These are phyloP conservation scores for Muntiacus reevesi DNA, from an alignment of 2,113 vertebrate genomes.

Conservation along the genomic window DNA sequence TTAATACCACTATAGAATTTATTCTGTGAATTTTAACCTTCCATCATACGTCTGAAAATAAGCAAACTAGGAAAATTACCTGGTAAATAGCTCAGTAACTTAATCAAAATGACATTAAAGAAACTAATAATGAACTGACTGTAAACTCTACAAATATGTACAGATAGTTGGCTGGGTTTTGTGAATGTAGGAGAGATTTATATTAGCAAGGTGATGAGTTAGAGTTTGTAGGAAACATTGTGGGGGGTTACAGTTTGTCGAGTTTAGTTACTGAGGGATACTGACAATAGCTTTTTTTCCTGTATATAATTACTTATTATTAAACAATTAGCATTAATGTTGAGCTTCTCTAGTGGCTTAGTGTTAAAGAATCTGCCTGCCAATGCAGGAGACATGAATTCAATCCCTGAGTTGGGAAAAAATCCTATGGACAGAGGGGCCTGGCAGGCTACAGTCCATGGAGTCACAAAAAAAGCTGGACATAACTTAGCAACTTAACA, in stretches of 20 bases:
- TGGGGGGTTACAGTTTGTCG: neutral
- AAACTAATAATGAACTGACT: neutral
- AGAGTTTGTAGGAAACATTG: neutral
- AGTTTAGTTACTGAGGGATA: neutral
- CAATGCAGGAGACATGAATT: neutral
- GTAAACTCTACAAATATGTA: neutral
- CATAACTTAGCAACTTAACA: neutral
- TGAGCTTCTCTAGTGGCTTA: neutral
- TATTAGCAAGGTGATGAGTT: neutral
- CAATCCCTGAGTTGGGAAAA: neutral
- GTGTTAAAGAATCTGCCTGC: neutral
- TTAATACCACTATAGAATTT: neutral
- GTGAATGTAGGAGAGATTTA: neutral
- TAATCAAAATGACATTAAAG: neutral
- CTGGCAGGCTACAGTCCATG: neutral
- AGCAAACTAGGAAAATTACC: neutral
- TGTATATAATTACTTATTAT: neutral
- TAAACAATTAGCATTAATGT: neutral
- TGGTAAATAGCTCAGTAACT: neutral
- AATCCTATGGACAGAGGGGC: neutral
- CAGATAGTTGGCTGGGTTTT: neutral
- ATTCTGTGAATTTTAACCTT: neutral
- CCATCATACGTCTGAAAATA: neutral
- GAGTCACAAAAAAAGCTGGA: neutral
- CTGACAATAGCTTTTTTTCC: neutral